These are phyloP conservation scores for Ramphastos sulfuratus DNA, from an alignment of 2,113 vertebrate species.

Conservation along the genomic window DNA sequence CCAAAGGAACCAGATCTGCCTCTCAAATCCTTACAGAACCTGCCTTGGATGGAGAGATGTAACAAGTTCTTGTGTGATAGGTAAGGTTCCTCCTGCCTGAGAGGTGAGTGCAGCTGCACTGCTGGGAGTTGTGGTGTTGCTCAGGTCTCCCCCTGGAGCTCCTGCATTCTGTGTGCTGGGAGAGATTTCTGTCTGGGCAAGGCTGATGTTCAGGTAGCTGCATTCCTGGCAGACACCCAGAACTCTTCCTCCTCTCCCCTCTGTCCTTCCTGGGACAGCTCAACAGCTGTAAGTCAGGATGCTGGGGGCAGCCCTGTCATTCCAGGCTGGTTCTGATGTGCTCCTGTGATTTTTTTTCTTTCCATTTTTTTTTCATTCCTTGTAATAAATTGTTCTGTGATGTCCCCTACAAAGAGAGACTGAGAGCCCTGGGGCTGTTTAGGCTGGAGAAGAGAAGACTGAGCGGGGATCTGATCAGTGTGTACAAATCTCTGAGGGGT, in stretches of 20 bases:
- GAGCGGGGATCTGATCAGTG: no score
- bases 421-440: no score
- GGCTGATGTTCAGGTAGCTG: not conserved
- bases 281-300: not conserved
- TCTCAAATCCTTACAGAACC: not conserved
- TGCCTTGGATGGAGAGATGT: slow-evolving; percentile 65
- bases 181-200: not conserved
- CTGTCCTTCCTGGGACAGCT: not conserved
- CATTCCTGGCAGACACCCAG: not conserved
- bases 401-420: no score
- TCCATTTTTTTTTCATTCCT: no score
- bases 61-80: slow-evolving; percentile 60
- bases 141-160: not conserved
- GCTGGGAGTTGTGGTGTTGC: not conserved
- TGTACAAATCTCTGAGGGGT: no score
- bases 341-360: not conserved
- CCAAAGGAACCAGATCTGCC: not conserved
- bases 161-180: not conserved
- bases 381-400: no score
- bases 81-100: slow-evolving; percentile 15
- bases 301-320: not conserved
- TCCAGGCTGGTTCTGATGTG: not conserved
- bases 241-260: not conserved
- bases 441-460: no score
- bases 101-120: not conserved